Conservation (phyloP, 2,113 vertebrate species). For the Hyperopisus bebe region DNA sequence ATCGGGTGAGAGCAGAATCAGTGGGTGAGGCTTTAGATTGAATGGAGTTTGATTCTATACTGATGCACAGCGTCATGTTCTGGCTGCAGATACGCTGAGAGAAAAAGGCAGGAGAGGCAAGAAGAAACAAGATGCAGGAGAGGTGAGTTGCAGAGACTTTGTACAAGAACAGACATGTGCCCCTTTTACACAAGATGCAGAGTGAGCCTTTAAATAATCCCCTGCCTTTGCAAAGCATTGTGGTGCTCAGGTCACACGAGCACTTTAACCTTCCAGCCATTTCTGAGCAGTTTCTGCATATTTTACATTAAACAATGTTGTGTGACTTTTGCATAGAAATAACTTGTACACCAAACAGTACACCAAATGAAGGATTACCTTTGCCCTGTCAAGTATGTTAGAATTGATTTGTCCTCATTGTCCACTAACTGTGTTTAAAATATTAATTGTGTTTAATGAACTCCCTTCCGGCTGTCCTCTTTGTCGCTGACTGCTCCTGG, state of each 20-base stretch:
- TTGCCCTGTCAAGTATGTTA: background rate
- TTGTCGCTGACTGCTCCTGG: background rate
- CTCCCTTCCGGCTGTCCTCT: background rate
- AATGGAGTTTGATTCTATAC: background rate
- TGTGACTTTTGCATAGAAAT: background rate
- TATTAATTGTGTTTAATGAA: background rate
- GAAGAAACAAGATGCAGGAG: slow-evolving; percentile 53
- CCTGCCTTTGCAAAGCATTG: background rate
- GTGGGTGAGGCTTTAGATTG: background rate
- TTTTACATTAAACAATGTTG: background rate
- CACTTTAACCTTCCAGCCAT: background rate
- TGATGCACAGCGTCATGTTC: background rate
- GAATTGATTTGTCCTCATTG: background rate
- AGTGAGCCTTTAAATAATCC: background rate
- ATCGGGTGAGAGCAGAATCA: slow-evolving; percentile 63
- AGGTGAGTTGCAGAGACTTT: slow-evolving; percentile 35
- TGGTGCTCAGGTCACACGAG: background rate
- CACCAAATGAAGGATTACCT: background rate
- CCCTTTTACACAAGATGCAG: background rate
- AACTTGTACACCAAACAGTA: background rate
- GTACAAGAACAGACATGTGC: background rate
- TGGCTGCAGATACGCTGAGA: slow-evolving; percentile 71
- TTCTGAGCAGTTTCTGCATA: background rate
- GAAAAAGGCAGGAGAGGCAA: slow-evolving; percentile 68
- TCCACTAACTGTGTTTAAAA: background rate